Conservation (phyloP, 1,140 invertebrate genomes). For the Pseudomyrmex cubaensis region DNA sequence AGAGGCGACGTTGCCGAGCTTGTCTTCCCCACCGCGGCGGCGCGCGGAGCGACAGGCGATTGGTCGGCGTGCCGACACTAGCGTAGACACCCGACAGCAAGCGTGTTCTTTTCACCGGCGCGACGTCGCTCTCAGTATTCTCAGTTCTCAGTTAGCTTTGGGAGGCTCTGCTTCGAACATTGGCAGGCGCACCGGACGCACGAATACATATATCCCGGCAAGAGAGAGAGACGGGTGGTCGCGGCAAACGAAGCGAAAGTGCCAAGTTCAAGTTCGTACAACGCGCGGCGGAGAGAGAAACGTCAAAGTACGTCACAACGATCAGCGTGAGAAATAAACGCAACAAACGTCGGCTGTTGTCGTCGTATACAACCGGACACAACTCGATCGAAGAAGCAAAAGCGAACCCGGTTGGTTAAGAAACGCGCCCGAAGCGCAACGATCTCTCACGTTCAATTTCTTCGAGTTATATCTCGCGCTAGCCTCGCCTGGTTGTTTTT, state of each 20-base stretch:
- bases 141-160: conserved; percentile 76
- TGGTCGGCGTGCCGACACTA: conserved; percentile 11
- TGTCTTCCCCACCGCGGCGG: not conserved
- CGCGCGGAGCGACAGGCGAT: conserved; percentile 18
- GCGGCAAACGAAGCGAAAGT: conserved; percentile 61
- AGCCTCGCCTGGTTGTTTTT: not conserved
- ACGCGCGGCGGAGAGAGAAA: conserved; percentile 54
- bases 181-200: conserved; percentile 46
- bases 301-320: not conserved
- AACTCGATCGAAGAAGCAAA: no score
- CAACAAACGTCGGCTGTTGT: no score
- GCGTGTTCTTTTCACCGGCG: not conserved
- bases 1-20: no score
- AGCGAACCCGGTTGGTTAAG: no score
- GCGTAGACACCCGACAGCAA: not conserved
- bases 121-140: conserved; percentile 69
- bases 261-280: conserved; percentile 70
- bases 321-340: no score
- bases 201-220: conserved; percentile 46
- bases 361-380: no score
- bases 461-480: not conserved
- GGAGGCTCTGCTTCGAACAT: conserved; percentile 73
- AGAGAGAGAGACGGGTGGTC: conserved; percentile 11
- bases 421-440: conserved; percentile 23
- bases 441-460: not conserved